phyloP scores from a whole-genome alignment of 1,140 invertebrate genomes.

The Scaptomyza graminum region DNA sequence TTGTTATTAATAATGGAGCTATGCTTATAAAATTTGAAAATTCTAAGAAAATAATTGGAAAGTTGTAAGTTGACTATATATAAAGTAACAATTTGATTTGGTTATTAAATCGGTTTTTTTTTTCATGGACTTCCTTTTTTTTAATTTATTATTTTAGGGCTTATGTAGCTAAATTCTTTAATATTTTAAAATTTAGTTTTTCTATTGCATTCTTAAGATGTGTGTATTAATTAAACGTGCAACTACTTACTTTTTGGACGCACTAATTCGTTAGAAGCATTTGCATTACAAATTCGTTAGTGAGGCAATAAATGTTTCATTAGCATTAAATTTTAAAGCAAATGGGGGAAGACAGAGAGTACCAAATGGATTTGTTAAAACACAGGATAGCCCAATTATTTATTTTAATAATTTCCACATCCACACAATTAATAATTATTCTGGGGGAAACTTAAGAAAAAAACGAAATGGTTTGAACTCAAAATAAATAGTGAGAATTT shows the following conservation, averaged over 20 bases:
- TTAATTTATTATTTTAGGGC: no score
- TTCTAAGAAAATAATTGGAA: no score
- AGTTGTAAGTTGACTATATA: no score
- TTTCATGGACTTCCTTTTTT: no score
- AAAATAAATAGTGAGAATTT: conserved; percentile 4
- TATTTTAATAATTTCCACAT: background rate
- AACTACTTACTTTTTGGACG: conserved; percentile 80
- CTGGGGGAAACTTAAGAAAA: conserved; percentile 14
- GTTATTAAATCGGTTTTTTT: no score
- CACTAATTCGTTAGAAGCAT: conserved; percentile 56
- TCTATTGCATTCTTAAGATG: background rate
- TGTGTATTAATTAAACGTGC: conserved; percentile 16
- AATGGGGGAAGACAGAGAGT: conserved; percentile 23
- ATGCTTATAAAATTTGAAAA: background rate
- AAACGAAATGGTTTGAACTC: conserved; percentile 5
- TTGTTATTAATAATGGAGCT: background rate
- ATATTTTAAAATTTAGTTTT: no score
- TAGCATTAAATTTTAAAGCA: conserved; percentile 39
- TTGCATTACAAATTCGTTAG: conserved; percentile 39
- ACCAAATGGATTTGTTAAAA: conserved; percentile 17
- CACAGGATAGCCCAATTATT: conserved; percentile 3
- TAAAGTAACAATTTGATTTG: no score
- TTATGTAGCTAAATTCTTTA: no score
- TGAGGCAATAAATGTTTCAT: conserved; percentile 35
- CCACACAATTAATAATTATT: background rate